These are phyloP conservation scores for Lophius piscatorius DNA, from an alignment of 2,113 vertebrate genomes.

Conservation along the genomic window DNA sequence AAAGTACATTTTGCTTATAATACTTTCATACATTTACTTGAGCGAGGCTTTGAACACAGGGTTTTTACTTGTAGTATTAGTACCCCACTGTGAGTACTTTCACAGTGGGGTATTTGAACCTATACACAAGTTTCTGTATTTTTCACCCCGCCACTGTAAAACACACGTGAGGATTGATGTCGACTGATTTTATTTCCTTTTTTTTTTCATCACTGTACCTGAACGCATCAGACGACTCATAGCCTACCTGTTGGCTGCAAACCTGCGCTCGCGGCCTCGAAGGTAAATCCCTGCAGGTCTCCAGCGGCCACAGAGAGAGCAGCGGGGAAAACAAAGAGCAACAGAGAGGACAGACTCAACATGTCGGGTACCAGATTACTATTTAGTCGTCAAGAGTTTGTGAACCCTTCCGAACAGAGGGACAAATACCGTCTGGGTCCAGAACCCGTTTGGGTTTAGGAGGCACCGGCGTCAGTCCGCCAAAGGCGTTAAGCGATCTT, in stretches of 20 bases:
- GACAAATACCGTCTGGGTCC: not conserved
- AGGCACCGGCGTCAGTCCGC: slow-evolving; percentile 31
- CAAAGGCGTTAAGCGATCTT: slow-evolving; percentile 54
- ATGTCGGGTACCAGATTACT: slow-evolving; percentile 22
- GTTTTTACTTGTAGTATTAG: too few relatives aligned
- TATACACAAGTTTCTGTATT: too few relatives aligned
- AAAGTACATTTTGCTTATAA: too few relatives aligned
- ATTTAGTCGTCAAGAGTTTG: not conserved
- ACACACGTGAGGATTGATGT: too few relatives aligned
- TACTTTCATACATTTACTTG: too few relatives aligned
- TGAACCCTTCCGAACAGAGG: slow-evolving; percentile 16
- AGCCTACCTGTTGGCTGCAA: slow-evolving; percentile 68
- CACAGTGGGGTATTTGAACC: too few relatives aligned
- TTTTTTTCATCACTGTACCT: not conserved
- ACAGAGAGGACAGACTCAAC: slow-evolving; percentile 38
- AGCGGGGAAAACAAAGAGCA: slow-evolving; percentile 50
- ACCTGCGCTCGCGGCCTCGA: slow-evolving; percentile 28
- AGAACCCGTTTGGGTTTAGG: not conserved
- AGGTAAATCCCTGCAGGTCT: slow-evolving; percentile 49
- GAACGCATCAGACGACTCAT: too few relatives aligned
- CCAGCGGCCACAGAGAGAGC: slow-evolving; percentile 52
- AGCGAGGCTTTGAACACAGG: too few relatives aligned
- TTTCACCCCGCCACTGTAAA: too few relatives aligned
- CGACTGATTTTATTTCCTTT: too few relatives aligned
- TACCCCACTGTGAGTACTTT: too few relatives aligned